Evolutionary conservation across 2,888 invertebrate species (phyloP), one percentile per base, ranked within the genome.

Genomic region (Baronia brevicornis): DNA sequence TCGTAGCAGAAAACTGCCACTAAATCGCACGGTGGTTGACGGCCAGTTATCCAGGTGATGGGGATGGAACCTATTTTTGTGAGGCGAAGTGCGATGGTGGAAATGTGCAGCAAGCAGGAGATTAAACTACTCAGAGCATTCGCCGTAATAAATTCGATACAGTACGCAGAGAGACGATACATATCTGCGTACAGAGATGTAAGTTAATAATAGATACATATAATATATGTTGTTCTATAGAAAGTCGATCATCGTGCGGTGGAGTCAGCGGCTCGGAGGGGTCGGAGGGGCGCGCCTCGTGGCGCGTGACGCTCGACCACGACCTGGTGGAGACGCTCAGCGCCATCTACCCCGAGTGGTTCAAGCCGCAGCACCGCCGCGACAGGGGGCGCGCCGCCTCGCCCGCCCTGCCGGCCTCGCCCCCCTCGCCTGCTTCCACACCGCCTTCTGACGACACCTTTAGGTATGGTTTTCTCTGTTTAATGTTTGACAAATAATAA

Each of bases 341-440:
- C 75, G 92, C 93, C 61, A 94, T 94, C 78, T 95, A 95, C 86
- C 95, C 95, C 56, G 94, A 93, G 90, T 96, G 95, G 95, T 95
- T 96, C 87, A 91, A 91, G 69, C 77, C 77, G 52, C 79, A 79
- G 62, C 71, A 71, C 47, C 68, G 73, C 44, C 73, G 73, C 44
- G 80, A 74, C 52, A 70, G 72, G 47, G 68, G 70, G 59, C 68
- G 69, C 46, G 62, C 72, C 41, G 61, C 71, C 43, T 70, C 79
- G 48, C 72, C 75, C 25, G 60, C 51, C 31, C 72, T 74, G 51
- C 70, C 71, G 36, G 54, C 56, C 38, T 66, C 79, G 44, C 71
- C 73, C 18, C 42, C 23, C 24, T 48, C 53, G 27, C 54, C 51
- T 12, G 18, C 34, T 27, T 30, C 51, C 45, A 69, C 71, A 42